Conservation (phyloP, 2,888 invertebrate genomes). For the Tetrapedia diversipes region DNA sequence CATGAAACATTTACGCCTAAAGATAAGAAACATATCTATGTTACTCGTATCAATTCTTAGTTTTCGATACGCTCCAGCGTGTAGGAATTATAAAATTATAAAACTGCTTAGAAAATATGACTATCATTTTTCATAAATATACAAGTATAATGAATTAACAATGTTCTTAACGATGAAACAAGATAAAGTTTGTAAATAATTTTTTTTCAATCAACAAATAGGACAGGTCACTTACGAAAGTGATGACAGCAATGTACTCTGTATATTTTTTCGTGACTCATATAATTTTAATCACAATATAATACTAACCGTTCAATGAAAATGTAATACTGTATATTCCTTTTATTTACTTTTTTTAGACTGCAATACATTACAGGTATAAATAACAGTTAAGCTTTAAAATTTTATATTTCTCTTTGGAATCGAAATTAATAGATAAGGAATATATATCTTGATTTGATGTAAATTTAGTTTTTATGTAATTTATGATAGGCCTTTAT, state of each 20-base stretch:
- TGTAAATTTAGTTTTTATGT: not conserved
- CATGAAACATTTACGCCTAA: not conserved
- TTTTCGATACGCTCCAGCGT: not conserved
- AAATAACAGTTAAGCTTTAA: not conserved
- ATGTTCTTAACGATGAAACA: not conserved
- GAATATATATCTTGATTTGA: not conserved
- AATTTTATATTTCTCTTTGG: not conserved
- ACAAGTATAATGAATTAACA: not conserved
- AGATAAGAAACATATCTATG: not conserved
- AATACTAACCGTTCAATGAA: constrained; percentile 7
- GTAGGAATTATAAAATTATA: not conserved
- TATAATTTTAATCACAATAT: not conserved
- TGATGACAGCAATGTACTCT: not conserved
- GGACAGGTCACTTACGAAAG: no score
- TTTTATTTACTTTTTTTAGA: not conserved
- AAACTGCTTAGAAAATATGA: constrained; percentile 2
- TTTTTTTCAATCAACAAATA: not conserved
- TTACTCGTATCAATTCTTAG: not conserved
- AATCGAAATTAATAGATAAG: not conserved
- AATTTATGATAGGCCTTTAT: not conserved
- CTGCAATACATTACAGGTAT: no score
- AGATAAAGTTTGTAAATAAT: not conserved
- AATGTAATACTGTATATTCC: not conserved
- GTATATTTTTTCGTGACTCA: constrained; percentile 8
- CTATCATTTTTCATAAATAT: not conserved